Evolutionary conservation across 2,888 invertebrate genomes (phyloP), one percentile per base, ranked within the genome.

Genomic region (Tryphoninae sp.): DNA sequence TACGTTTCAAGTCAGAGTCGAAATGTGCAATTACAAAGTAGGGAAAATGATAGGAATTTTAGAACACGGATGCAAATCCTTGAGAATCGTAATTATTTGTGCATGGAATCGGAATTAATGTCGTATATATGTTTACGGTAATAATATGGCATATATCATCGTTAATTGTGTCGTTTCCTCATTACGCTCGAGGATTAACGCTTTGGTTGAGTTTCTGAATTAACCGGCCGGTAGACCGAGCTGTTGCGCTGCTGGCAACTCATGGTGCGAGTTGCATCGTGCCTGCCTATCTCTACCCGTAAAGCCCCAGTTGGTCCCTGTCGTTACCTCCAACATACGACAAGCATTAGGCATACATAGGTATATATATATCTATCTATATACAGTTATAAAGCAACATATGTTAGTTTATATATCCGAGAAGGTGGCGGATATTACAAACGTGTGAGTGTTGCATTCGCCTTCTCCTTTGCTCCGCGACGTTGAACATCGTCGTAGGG

Each of bases 201-300:
- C 68, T 49, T 78, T 65, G 26, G 33, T 42, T 13, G 19, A 74
- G 45, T 64, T 23, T 55, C 13, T 23, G 55, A 55, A 40, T 2
- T 22, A 69, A 19, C 49, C 33, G 19, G 26, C 64, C 74, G 78
- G 78, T 81, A 81, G 69, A 81, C 78, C 78, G 74, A 81, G 81
- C 81, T 81, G 81, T 81, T 81, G 74, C 81, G 53, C 67, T 51
- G 72, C 58, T 55, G 76, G 67, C 73, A 69, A 78, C 78, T 78
- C 83, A 69, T 80, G 81, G 80, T 80, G 78, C 80, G 80, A 83
- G 77, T 80, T 80, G 82, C 77, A 83, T 33, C 76, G 40, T 40
- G 13, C 19, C 19, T 55, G 40, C 40, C 16, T 58, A 53, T 40
- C 53, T 55, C 53, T 58, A 11, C 11, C 53, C 1, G 59, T 33